Conservation (phyloP, 53 echinoderm and acorn worm genomes). For the Echinarachnius parma region DNA sequence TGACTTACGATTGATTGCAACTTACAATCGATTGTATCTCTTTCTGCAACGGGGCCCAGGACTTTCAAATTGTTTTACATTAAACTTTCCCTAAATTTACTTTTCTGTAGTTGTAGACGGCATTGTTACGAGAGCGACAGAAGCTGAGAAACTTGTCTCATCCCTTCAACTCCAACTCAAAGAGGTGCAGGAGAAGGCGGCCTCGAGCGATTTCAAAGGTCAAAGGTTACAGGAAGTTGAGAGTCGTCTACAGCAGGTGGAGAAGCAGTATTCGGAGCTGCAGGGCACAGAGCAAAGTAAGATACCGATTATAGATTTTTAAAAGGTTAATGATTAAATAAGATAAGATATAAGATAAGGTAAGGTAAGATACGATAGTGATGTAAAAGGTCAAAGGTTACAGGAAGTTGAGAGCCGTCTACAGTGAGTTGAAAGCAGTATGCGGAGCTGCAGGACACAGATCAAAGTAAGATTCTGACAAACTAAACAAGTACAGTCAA, state of each 20-base stretch:
- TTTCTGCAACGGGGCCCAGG: no score
- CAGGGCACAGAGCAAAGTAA: conserved; percentile 55
- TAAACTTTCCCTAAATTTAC: no score
- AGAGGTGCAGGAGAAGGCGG: conserved; percentile 6
- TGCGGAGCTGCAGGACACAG: conserved; percentile 33
- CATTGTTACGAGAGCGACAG: conserved; percentile 22
- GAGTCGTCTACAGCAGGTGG: conserved; percentile 39
- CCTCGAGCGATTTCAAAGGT: conserved; percentile 8
- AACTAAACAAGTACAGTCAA: no score
- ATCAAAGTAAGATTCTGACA: conserved; percentile 69
- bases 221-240: conserved; percentile 48
- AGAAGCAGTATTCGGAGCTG: conserved; percentile 33
- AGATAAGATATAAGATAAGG: no score
- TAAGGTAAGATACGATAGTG: no score
- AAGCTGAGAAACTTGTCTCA: conserved; percentile 26
- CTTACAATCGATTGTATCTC: no score
- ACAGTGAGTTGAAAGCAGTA: conserved; percentile 34
- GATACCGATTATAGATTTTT: no score
- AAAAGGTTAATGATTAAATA: no score
- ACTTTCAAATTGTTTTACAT: no score
- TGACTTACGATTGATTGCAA: no score
- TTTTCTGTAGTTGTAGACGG: conserved; percentile 42
- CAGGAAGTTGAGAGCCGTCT: conserved; percentile 49
- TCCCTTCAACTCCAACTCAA: conserved; percentile 28
- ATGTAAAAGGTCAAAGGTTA: conserved; percentile 20